Evolutionary conservation across 1,140 invertebrate species (phyloP).

Genomic region (Listronotus oregonensis): DNA sequence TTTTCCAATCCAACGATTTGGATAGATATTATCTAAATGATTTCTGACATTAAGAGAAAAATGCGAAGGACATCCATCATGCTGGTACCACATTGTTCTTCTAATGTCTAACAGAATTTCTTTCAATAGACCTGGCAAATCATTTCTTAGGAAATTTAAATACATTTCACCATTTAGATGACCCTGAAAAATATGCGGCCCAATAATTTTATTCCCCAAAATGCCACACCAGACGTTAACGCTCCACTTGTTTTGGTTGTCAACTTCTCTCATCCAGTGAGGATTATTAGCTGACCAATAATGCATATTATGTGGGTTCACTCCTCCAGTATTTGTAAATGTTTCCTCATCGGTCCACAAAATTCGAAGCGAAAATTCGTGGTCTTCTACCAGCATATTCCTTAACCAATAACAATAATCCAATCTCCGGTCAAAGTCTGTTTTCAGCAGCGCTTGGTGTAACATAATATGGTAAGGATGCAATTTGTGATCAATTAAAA

Average conservation of each 20-base stretch:
- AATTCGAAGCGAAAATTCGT: conserved; percentile 39
- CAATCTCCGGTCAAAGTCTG: conserved; percentile 5
- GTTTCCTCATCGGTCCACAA: conserved; percentile 43
- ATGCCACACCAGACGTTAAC: conserved; percentile 40
- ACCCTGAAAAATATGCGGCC: conserved; percentile 45
- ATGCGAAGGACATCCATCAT: conserved; percentile 35
- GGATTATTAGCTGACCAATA: conserved; percentile 44
- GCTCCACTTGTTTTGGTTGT: conserved; percentile 31
- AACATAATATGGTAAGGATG: conserved; percentile 14
- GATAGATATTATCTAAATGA: too few species aligned
- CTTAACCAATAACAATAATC: not conserved
- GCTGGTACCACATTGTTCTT: conserved; percentile 44
- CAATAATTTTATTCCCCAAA: conserved; percentile 46
- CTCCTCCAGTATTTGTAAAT: conserved; percentile 44
- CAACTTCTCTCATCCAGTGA: conserved; percentile 38
- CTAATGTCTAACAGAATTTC: conserved; percentile 42
- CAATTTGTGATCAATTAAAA: not conserved
- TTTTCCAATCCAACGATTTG: too few species aligned
- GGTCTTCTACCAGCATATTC: conserved; percentile 19
- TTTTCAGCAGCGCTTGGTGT: not conserved
- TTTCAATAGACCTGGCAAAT: conserved; percentile 48
- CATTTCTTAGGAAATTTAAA: conserved; percentile 48
- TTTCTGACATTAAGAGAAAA: too few species aligned
- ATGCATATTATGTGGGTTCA: conserved; percentile 49
- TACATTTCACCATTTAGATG: conserved; percentile 40